Conservation (phyloP, 2,113 vertebrate species). For the Otocyon megalotis region DNA sequence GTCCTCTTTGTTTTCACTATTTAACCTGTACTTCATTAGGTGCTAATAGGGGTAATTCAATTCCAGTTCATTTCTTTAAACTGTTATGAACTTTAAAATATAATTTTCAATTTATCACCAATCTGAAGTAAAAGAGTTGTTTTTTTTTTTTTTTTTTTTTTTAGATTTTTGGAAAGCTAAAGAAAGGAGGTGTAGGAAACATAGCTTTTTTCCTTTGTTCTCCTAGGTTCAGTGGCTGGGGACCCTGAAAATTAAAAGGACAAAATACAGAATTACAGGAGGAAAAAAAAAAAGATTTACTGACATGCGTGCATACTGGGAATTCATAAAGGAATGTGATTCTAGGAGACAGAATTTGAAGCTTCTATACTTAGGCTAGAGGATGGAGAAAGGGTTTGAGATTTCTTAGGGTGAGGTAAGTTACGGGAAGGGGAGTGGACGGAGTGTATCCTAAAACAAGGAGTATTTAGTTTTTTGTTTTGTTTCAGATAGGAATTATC, state of each 20-base stretch:
- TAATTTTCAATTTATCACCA: background rate
- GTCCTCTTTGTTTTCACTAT: background rate
- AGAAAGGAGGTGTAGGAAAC: background rate
- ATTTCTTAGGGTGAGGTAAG: background rate
- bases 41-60: background rate
- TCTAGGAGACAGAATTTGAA: background rate
- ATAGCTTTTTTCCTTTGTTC: background rate
- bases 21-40: slow-evolving; percentile 23
- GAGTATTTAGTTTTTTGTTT: background rate
- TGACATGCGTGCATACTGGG: background rate
- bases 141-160: background rate
- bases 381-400: background rate
- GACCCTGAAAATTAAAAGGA: background rate
- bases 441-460: background rate
- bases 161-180: background rate
- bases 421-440: background rate
- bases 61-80: background rate
- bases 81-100: background rate
- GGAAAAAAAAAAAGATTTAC: background rate
- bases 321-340: background rate
- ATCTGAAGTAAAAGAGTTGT: background rate
- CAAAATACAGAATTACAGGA: background rate
- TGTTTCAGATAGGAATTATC: background rate
- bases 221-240: background rate
- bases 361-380: background rate